Conservation (phyloP, 2,888 invertebrate genomes). For the Aproaerema taeniolella region DNA sequence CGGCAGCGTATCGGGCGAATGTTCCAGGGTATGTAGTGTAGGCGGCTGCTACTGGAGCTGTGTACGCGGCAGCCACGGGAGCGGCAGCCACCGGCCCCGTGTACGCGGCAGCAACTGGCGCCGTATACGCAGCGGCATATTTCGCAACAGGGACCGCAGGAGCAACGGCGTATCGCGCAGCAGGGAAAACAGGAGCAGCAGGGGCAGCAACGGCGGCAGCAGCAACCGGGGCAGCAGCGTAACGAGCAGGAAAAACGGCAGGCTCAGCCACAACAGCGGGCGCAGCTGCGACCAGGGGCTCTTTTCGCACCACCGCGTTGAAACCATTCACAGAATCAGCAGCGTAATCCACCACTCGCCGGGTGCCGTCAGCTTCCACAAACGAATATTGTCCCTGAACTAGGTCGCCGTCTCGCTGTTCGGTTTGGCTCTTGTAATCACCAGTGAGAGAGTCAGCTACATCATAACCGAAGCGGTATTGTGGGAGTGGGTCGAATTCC, state of each 20-base stretch:
- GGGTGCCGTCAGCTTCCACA: slow-evolving; percentile 54
- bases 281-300: slow-evolving; percentile 41
- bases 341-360: slow-evolving; percentile 56
- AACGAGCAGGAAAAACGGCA: slow-evolving; percentile 23
- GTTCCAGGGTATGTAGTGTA: slow-evolving; percentile 27
- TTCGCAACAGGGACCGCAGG: slow-evolving; percentile 26
- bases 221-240: slow-evolving; percentile 29
- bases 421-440: slow-evolving; percentile 61
- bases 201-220: slow-evolving; percentile 24
- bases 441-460: slow-evolving; percentile 59
- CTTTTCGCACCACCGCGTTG: slow-evolving; percentile 58
- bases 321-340: slow-evolving; percentile 60
- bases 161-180: slow-evolving; percentile 15
- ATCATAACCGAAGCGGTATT: slow-evolving; percentile 68
- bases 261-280: slow-evolving; percentile 34
- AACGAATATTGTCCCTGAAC: slow-evolving; percentile 63
- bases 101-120: slow-evolving; percentile 29
- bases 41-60: slow-evolving; percentile 34
- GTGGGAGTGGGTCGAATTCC: slow-evolving; percentile 75
- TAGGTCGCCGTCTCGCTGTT: slow-evolving; percentile 70
- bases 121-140: slow-evolving; percentile 27
- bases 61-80: slow-evolving; percentile 29
- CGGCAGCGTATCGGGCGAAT: slow-evolving; percentile 21
- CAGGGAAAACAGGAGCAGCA: slow-evolving; percentile 7
- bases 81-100: slow-evolving; percentile 38